Conservation (phyloP, 2,888 invertebrate genomes). For the Euzophera pinguis region DNA sequence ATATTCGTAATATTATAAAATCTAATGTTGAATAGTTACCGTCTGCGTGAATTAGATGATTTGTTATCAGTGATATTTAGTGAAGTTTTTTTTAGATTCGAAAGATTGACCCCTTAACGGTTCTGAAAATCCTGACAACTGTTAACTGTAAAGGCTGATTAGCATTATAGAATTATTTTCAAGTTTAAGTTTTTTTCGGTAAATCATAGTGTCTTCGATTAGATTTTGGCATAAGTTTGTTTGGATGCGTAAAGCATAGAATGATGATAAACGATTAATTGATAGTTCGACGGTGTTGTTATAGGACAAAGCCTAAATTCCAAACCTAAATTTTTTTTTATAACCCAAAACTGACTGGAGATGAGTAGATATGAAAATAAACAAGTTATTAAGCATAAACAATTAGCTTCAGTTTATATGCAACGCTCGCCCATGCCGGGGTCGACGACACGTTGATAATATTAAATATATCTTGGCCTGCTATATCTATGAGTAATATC, state of each 20-base stretch:
- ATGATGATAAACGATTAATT: background rate
- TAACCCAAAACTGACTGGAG: constrained; percentile 5
- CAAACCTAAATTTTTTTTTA: background rate
- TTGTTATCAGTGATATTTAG: no score
- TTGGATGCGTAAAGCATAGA: background rate
- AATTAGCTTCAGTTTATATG: constrained; percentile 35
- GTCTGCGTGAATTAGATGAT: no score
- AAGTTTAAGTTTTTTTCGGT: no score
- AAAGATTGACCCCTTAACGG: no score
- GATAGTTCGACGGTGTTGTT: background rate
- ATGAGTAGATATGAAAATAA: constrained; percentile 15
- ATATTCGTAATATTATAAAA: no score
- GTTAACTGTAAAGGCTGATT: no score
- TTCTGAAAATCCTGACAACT: no score
- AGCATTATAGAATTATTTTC: no score
- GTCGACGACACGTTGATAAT: constrained; percentile 68
- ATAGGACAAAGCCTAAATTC: constrained; percentile 3
- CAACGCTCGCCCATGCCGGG: constrained; percentile 49
- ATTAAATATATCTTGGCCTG: constrained; percentile 42
- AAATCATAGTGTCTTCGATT: no score
- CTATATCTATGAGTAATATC: background rate
- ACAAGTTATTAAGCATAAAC: constrained; percentile 14
- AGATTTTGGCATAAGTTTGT: no score
- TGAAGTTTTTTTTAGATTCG: no score
- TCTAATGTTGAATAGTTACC: no score